Conservation (phyloP, 2,113 vertebrate species). For the Miniopterus natalensis region DNA sequence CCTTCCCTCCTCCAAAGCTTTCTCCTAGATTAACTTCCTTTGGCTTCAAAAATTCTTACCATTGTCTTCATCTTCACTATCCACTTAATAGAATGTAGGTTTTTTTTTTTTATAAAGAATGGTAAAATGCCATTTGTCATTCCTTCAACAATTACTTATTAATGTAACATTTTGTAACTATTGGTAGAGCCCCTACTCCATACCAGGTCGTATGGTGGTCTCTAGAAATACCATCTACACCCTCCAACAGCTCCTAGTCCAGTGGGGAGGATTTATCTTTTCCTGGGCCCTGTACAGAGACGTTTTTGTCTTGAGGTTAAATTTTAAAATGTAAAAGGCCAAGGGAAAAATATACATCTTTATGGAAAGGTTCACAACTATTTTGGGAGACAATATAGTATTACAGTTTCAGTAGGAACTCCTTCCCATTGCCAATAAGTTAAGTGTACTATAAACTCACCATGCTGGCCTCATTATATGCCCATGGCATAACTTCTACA, state of each 20-base stretch:
- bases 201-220: not conserved
- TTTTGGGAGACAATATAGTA: not conserved
- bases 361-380: not conserved
- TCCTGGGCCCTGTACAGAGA: not conserved
- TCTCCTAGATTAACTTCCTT: not conserved
- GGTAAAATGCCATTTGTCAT: constrained; percentile 1
- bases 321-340: not conserved
- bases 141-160: not conserved
- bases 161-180: not conserved
- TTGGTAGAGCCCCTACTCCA: not conserved
- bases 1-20: not conserved
- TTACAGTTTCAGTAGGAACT: not conserved
- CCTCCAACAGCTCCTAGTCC: not conserved
- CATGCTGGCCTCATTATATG: not conserved
- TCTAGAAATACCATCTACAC: not conserved
- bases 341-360: not conserved
- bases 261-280: not conserved
- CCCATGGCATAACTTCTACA: not conserved
- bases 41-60: constrained; percentile 2
- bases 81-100: not conserved
- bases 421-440: not conserved
- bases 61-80: not conserved
- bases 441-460: not conserved
- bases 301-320: constrained; percentile 18
- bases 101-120: not conserved